Evolutionary conservation across 2,888 invertebrate genomes (phyloP).

Genomic region (Strigamia crassipes): DNA sequence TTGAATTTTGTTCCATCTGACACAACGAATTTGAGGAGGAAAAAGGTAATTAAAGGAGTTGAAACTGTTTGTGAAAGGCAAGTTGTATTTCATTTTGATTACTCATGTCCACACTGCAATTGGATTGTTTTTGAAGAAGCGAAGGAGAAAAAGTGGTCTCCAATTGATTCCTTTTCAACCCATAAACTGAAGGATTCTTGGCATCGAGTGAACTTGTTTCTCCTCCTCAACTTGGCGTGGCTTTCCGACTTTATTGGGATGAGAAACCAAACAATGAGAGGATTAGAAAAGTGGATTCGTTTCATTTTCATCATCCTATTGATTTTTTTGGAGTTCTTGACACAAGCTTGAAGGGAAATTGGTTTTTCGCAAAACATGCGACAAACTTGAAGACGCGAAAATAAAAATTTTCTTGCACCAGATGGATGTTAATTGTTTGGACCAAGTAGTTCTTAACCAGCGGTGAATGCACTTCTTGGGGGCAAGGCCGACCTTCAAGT

Average conservation of each 20-base stretch:
- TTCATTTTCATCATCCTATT: not conserved
- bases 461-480: too few species aligned
- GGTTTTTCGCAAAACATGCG: not conserved
- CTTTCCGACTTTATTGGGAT: not conserved
- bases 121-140: not conserved
- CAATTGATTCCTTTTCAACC: constrained; percentile 19
- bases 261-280: not conserved
- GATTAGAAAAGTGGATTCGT: constrained; percentile 16
- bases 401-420: too few species aligned
- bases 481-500: too few species aligned
- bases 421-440: too few species aligned
- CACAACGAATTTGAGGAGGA: not conserved
- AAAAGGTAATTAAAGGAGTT: not conserved
- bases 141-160: not conserved
- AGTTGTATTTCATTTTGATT: not conserved
- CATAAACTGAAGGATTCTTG: constrained; percentile 24
- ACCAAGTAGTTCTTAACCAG: too few species aligned
- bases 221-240: not conserved
- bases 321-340: not conserved
- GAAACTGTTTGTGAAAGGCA: not conserved
- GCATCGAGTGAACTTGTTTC: constrained; percentile 18
- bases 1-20: not conserved
- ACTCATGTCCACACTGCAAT: not conserved
- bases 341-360: not conserved
- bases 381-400: not conserved